phyloP scores from a whole-genome alignment of 1,140 invertebrate species.

The Ostrea denselamellosa region DNA sequence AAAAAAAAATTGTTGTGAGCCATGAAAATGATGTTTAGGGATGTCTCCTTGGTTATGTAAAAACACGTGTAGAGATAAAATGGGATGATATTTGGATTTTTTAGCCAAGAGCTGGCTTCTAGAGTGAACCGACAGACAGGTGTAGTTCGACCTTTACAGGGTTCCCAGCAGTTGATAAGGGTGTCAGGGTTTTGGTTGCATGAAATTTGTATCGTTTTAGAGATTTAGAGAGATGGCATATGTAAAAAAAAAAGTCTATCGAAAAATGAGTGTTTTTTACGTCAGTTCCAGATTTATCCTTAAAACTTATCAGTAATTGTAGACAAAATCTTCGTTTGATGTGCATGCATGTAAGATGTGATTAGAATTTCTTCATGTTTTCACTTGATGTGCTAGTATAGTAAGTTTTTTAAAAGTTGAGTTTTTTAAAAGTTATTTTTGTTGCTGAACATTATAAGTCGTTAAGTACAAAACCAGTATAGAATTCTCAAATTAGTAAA shows the following conservation, averaged over 20 bases:
- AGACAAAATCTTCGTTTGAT: too few relatives aligned
- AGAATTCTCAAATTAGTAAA: too few relatives aligned
- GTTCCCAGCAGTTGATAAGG: not conserved
- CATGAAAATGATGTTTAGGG: not conserved
- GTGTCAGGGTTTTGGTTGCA: not conserved
- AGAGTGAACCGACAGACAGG: not conserved
- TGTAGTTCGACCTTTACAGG: not conserved
- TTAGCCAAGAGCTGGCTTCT: not conserved
- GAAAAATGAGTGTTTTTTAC: too few relatives aligned
- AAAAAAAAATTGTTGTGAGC: not conserved
- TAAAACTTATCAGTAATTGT: not conserved
- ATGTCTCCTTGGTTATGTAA: not conserved
- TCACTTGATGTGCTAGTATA: too few relatives aligned
- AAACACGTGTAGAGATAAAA: not conserved
- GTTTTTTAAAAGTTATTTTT: too few relatives aligned
- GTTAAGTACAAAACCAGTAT: too few relatives aligned
- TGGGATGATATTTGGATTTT: not conserved
- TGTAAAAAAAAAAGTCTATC: not conserved
- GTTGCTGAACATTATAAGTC: too few relatives aligned
- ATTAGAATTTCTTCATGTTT: too few relatives aligned
- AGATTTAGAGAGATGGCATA: not conserved
- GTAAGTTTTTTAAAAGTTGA: too few relatives aligned
- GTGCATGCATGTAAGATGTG: too few relatives aligned
- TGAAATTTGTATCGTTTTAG: slow-evolving; percentile 15
- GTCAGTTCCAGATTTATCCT: not conserved